Evolutionary conservation across 2,113 vertebrate species (phyloP).

Genomic region (Synchiropus splendidus): DNA sequence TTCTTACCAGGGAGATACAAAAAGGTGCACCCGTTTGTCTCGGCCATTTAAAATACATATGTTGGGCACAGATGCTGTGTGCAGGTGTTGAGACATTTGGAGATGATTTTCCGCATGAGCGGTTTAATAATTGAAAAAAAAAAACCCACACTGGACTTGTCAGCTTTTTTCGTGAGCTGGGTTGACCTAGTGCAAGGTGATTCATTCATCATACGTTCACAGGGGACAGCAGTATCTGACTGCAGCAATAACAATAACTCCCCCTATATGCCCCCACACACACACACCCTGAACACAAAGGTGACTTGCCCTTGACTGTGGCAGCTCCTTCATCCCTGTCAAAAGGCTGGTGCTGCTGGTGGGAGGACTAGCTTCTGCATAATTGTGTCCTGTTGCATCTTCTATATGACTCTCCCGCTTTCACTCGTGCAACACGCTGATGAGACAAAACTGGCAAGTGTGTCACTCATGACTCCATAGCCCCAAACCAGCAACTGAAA

Average conservation of each 20-base stretch:
- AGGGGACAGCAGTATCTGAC: constrained; percentile 38
- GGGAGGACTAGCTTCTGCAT: constrained; percentile 22
- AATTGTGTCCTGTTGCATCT: constrained; percentile 32
- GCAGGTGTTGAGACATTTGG: constrained; percentile 39
- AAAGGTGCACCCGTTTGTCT: constrained; percentile 29
- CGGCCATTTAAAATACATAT: constrained; percentile 15
- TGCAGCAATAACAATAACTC: constrained; percentile 24
- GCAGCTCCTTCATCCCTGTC: constrained; percentile 38
- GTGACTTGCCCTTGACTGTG: constrained; percentile 48
- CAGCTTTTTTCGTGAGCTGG: constrained; percentile 4
- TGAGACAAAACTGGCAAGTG: constrained; percentile 27
- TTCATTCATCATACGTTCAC: constrained; percentile 49
- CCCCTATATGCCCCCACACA: constrained; percentile 13
- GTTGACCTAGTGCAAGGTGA: constrained; percentile 49
- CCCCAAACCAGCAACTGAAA: too few species aligned
- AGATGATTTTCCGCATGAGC: constrained; percentile 23
- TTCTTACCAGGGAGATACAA: constrained; percentile 26
- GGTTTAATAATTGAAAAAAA: too few species aligned
- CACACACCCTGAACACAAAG: constrained; percentile 16
- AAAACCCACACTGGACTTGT: too few species aligned
- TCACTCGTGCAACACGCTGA: constrained; percentile 36
- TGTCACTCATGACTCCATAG: constrained; percentile 18
- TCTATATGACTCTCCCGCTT: constrained; percentile 8
- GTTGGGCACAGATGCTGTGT: constrained; percentile 43
- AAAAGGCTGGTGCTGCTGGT: constrained; percentile 4